Evolutionary conservation across 2,888 invertebrate species (phyloP), one percentile per base, ranked within the genome.

Genomic region (Carpatolechia fugitivella): DNA sequence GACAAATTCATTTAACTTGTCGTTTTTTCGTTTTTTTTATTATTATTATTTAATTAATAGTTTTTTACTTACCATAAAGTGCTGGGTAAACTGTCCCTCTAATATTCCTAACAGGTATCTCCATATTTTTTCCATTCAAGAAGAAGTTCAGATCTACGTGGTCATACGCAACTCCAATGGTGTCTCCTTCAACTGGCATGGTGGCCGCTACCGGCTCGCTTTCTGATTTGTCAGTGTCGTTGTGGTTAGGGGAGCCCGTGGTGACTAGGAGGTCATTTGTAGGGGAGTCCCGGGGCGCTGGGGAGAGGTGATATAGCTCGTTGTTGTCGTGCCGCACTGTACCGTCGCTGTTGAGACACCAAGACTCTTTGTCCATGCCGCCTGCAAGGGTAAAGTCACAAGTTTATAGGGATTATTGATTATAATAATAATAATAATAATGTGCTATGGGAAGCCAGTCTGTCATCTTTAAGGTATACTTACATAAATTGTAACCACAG

Each of bases 71-170:
- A 98, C 98, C 98, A 91, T 96, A 98, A 57, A 99, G 92, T 24
- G 96, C 95, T 29, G 99, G 99, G 86, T 94, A 98, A 1, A 97
- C 95, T 1, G 96, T 95, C 60, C 97, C 98, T 76, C 95, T 96
- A 60, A 98, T 94, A 83, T 96, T 97, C 61, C 95, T 93, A 44
- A 98, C 92, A 16, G 97, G 95, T 67, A 94, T 93, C 69, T 97
- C 96, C 72, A 97, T 91, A 69, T 94, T 94, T 74, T 94, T 95
- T 1, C 99, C 99, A 87, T 99, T 99, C 38, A 98, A 88, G 82
- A 94, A 98, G 90, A 99, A 98, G 80, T 97, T 98, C 57, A 99
- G 87, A 74, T 99, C 97, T 57, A 98, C 95, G 80, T 99, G 99
- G 80, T 99, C 99, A 80, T 96, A 99, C 0, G 97, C 95, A 33